Percentiles rank a stretch among this genome's conserved stretches.
Conservation (phyloP, 2,888 invertebrate species). For the Tetanocera ferruginea region DNA sequence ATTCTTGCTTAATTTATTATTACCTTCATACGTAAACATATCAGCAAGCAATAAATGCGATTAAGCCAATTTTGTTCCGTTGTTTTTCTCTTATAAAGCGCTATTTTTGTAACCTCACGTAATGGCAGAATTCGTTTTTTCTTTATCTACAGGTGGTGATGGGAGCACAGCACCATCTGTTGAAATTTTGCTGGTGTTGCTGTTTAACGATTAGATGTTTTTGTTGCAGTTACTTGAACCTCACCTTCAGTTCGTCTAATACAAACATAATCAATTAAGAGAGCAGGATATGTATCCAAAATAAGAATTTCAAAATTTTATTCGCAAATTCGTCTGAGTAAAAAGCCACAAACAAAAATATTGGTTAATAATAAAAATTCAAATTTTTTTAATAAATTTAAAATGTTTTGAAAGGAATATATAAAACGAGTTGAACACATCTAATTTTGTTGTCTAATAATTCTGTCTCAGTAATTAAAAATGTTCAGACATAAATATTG, state of each 20-base stretch:
- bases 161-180: constrained; percentile 5
- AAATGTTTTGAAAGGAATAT: too few species aligned
- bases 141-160: constrained; percentile 19
- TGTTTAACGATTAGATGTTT: not conserved
- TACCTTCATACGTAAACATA: not conserved
- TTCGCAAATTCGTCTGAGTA: not conserved
- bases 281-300: not conserved
- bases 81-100: not conserved
- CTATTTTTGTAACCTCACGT: constrained; percentile 27
- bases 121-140: not conserved
- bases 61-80: not conserved
- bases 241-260: constrained; percentile 14
- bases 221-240: constrained; percentile 15
- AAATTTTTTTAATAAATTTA: too few species aligned
- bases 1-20: not conserved
- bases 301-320: too few species aligned
- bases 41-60: constrained; percentile 2
- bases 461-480: too few species aligned
- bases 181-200: not conserved
- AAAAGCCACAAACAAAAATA: not conserved
- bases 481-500: too few species aligned
- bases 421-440: too few species aligned
- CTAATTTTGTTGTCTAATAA: too few species aligned
- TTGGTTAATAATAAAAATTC: too few species aligned
- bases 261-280: not conserved